Evolutionary conservation across 2,113 vertebrate species (phyloP), one percentile per base, ranked within the genome.

Genomic region (Aldabrachelys gigantea): DNA sequence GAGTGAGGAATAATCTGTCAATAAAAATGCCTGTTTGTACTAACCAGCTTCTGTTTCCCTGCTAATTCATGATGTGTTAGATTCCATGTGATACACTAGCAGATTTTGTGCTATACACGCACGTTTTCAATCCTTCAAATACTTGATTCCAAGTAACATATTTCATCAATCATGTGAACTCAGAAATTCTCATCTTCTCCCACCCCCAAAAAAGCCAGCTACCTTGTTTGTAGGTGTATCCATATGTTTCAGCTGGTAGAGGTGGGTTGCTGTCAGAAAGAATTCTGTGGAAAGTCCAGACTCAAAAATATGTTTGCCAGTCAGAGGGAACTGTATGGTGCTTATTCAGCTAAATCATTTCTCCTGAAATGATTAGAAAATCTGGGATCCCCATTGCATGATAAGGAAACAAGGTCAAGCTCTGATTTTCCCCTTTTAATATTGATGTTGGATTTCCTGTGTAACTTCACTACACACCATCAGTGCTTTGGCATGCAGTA

Each of bases 381-480:
- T 0, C 2, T 2, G 8, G 41, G 47, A 84, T 7, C 47, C 27
- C 25, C 47, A 82, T 84, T 82, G 52, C 29, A 14, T 31, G 29
- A 31, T 31, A 65, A 86, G 80, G 50, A 8, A 44, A 59, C 12
- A 5, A 44, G 41, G 17, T 53, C 87, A 91, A 94, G 44, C 12
- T 2, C 6, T 19, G 31, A 50, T 49, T 57, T 88, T 10, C 6
- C 5, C 8, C 57, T 88, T 47, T 8, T 65, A 44, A 3, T 3
- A 1, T 2, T 62, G 59, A 31, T 3, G 82, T 57, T 25, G 59
- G 3, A 24, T 54, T 50, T 79, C 54, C 65, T 24, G 38, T 75
- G 50, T 50, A 79, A 13, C 56, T 5, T 4, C 17, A 2, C 9
- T 3, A 0, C 62, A 12, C 35, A 1, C 1, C 10, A 0, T 5